These are phyloP conservation scores for Peromyscus eremicus DNA, from an alignment of 2,797 vertebrate species.

Conservation along the genomic window DNA sequence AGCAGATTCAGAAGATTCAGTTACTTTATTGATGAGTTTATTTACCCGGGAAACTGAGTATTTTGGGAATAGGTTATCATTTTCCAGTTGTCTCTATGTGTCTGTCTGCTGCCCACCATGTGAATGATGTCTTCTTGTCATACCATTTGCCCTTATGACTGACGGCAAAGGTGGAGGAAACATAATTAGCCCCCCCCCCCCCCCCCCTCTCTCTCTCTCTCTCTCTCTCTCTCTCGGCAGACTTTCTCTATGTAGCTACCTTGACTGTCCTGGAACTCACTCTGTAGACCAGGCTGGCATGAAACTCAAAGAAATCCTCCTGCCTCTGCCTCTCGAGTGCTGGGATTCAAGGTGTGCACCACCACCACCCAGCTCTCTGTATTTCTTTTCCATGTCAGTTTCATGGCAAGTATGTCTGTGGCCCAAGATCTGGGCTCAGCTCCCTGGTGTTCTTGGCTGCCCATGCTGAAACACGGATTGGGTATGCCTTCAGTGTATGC, in stretches of 20 bases:
- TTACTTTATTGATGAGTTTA: background rate
- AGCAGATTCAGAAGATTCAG: background rate
- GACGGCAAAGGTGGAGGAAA: conserved; percentile 10
- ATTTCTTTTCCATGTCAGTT: conserved; percentile 57
- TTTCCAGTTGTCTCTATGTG: conserved; percentile 45
- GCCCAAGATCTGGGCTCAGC: background rate
- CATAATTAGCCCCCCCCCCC: background rate
- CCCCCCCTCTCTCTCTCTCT: no score
- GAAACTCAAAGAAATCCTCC: background rate
- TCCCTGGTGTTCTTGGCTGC: background rate
- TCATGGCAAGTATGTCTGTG: conserved; percentile 20
- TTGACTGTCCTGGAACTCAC: background rate
- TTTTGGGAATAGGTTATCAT: background rate
- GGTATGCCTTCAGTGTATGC: background rate
- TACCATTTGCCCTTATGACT: background rate
- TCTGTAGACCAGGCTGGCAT: background rate
- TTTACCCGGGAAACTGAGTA: background rate
- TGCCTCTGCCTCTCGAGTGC: background rate
- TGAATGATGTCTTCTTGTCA: background rate
- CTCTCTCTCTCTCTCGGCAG: no score
- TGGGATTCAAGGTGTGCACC: background rate
- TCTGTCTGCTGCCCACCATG: background rate
- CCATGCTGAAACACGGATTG: conserved; percentile 11
- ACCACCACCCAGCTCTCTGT: background rate
- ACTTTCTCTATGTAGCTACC: background rate